Percentiles rank a stretch among this genome's conserved stretches.
phyloP scores from a whole-genome alignment of 2,888 invertebrate species.

The Plebejus argus region DNA sequence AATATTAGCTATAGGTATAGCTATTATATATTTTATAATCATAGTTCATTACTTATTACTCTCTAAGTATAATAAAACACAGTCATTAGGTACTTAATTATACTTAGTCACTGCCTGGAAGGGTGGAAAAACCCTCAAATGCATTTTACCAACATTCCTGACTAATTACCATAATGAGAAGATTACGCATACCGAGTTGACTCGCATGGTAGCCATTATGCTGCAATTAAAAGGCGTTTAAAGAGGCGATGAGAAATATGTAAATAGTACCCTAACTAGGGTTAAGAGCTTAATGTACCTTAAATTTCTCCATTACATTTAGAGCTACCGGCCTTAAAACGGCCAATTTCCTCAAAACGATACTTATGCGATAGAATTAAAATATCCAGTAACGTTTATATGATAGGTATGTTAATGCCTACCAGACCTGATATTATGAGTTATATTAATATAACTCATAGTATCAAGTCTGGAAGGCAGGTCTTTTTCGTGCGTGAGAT shows the following conservation, averaged over 20 bases:
- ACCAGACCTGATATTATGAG: neutral
- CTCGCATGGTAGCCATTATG: neutral
- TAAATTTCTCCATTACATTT: neutral
- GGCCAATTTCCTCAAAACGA: neutral
- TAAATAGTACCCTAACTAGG: constrained; percentile 13
- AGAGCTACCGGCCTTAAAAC: neutral
- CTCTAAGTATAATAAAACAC: neutral
- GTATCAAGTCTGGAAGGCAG: neutral
- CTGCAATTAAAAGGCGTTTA: constrained; percentile 24
- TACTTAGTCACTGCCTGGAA: neutral
- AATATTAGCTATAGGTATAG: no score
- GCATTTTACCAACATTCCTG: constrained; percentile 1
- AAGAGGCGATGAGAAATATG: constrained; percentile 13
- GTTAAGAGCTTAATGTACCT: neutral
- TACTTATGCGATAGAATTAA: neutral
- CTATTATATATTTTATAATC: neutral
- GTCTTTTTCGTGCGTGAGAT: no score
- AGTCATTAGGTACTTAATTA: neutral
- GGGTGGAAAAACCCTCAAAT: neutral
- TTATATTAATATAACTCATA: neutral
- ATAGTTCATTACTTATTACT: neutral
- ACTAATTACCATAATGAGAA: constrained; percentile 17
- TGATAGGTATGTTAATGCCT: neutral
- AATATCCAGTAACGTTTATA: neutral
- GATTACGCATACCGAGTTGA: neutral